Conservation (phyloP, 1,140 invertebrate species). For the Dolichoris vasculosae region DNA sequence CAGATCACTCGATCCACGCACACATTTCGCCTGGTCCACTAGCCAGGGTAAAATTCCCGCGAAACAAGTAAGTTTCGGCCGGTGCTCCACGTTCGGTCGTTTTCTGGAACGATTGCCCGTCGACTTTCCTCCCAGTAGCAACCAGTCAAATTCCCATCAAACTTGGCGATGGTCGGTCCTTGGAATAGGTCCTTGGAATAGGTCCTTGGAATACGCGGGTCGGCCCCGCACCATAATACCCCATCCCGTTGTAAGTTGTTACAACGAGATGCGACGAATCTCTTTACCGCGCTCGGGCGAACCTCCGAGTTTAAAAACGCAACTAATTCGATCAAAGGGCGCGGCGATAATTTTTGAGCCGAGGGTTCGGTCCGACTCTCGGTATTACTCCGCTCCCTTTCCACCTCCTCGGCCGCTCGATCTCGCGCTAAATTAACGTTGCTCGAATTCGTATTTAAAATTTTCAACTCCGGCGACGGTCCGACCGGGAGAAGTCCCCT, state of each 20-base stretch:
- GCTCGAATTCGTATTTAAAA: neutral
- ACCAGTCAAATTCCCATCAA: neutral
- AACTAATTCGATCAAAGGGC: slow-evolving; percentile 59
- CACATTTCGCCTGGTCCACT: neutral
- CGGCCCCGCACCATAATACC: slow-evolving; percentile 62
- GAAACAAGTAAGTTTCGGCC: slow-evolving; percentile 16
- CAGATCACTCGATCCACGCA: neutral
- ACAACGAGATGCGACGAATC: slow-evolving; percentile 33
- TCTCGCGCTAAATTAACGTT: neutral
- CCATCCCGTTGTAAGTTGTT: slow-evolving; percentile 60
- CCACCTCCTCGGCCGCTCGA: neutral
- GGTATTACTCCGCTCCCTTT: neutral
- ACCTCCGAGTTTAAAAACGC: slow-evolving; percentile 67
- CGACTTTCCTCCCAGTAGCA: slow-evolving; percentile 56
- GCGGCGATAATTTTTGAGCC: neutral
- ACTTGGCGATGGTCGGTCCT: neutral
- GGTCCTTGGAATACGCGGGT: neutral
- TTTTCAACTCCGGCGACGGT: neutral
- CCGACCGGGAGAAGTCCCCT: neutral
- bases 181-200: neutral
- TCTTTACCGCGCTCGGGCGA: slow-evolving; percentile 56
- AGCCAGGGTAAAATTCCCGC: neutral
- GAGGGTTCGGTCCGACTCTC: too few relatives aligned
- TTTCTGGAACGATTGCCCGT: slow-evolving; percentile 66
- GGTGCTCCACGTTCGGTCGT: slow-evolving; percentile 57